phyloP scores from a whole-genome alignment of 2,113 vertebrate species.

The Sterrhoptilus dennistouni region DNA sequence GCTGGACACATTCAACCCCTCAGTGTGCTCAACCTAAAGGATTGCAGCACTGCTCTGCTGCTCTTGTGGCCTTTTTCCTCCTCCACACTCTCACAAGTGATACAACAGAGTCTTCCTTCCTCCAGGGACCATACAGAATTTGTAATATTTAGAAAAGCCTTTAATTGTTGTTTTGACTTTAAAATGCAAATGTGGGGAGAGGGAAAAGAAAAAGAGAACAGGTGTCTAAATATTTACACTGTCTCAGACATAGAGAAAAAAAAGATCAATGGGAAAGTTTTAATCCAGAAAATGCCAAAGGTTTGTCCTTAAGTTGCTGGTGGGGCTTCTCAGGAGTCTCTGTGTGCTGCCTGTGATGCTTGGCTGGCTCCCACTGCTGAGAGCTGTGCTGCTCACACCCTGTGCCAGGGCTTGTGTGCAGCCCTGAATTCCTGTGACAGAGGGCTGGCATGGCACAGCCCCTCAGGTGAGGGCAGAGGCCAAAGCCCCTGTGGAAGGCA shows the following conservation, averaged over 20 bases:
- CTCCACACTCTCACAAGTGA: background rate
- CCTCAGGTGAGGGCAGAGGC: background rate
- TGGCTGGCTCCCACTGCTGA: accelerated
- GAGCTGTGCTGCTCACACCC: accelerated
- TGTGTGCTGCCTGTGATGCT: background rate
- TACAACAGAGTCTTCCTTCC: background rate
- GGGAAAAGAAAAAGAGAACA: background rate
- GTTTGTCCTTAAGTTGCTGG: background rate
- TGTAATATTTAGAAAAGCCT: background rate
- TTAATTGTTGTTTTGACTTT: conserved; percentile 37
- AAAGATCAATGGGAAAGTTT: conserved; percentile 49
- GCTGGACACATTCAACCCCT: background rate
- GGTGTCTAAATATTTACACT: conserved; percentile 61
- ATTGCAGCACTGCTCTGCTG: background rate
- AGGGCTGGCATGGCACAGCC: accelerated
- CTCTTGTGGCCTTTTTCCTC: background rate
- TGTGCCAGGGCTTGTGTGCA: accelerated
- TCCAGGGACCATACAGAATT: background rate
- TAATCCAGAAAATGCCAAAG: background rate
- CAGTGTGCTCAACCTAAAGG: background rate
- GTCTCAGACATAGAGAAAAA: background rate
- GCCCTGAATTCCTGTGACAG: accelerated
- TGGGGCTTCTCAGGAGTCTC: background rate
- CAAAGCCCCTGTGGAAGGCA: background rate
- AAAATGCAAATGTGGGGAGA: background rate